Conservation (phyloP, 2,888 invertebrate genomes). For the Ischnus inquisitorius region DNA sequence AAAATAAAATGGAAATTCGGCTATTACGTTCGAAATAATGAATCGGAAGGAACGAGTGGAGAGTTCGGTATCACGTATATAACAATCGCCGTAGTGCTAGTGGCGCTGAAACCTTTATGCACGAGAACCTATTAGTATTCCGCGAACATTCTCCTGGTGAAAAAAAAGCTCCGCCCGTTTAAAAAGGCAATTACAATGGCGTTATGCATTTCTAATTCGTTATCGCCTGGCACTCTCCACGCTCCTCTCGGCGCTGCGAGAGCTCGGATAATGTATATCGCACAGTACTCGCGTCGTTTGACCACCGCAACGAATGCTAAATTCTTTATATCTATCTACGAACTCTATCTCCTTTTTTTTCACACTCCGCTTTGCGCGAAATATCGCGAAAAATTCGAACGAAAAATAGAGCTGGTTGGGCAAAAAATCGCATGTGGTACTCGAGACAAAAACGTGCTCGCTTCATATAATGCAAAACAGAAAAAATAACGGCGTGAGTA, state of each 20-base stretch:
- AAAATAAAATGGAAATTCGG: constrained; percentile 62
- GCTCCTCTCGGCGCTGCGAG: background rate
- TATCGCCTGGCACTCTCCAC: constrained; percentile 31
- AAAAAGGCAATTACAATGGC: constrained; percentile 69
- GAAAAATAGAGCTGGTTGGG: background rate
- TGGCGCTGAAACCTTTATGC: constrained; percentile 1
- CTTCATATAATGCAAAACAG: too few species aligned
- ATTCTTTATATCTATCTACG: constrained; percentile 23
- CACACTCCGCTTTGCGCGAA: background rate
- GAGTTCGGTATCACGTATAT: constrained; percentile 9
- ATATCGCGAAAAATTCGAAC: background rate
- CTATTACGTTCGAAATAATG: constrained; percentile 58
- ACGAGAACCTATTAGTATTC: constrained; percentile 58
- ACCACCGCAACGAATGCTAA: constrained; percentile 24
- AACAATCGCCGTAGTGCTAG: constrained; percentile 12
- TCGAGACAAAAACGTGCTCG: background rate
- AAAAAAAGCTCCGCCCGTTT: constrained; percentile 55
- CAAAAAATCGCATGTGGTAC: background rate
- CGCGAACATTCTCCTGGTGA: constrained; percentile 29
- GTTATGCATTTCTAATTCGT: constrained; percentile 71
- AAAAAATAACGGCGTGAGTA: too few species aligned
- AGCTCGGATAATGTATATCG: constrained; percentile 14
- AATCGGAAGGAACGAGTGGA: constrained; percentile 48
- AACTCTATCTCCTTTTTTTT: background rate
- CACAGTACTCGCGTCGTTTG: constrained; percentile 16